Conservation (phyloP, 2,888 invertebrate genomes). For the Folsomia candida region DNA sequence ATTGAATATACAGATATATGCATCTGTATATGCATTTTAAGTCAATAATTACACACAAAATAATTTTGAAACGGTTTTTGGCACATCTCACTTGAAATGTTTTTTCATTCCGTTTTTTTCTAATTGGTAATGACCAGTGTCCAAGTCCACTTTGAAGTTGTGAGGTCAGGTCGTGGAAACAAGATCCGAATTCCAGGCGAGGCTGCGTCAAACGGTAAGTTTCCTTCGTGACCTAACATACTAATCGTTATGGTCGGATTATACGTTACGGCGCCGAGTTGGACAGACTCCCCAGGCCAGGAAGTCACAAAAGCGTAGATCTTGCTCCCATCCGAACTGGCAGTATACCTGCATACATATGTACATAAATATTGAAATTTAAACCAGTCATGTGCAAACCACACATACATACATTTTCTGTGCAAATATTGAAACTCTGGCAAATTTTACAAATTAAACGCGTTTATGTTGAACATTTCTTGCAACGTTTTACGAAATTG, state of each 20-base stretch:
- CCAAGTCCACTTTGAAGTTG: conserved; percentile 43
- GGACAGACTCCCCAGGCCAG: conserved; percentile 52
- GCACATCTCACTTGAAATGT: too few species aligned
- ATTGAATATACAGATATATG: too few species aligned
- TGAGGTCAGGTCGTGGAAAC: conserved; percentile 18
- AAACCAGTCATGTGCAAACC: too few species aligned
- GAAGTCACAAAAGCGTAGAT: conserved; percentile 54
- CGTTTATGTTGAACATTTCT: too few species aligned
- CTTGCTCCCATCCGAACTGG: conserved; percentile 35
- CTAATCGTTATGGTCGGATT: conserved; percentile 20
- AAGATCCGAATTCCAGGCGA: conserved; percentile 1
- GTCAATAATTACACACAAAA: too few species aligned
- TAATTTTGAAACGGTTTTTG: too few species aligned
- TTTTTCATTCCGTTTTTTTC: background rate
- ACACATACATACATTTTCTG: too few species aligned
- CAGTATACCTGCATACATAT: conserved; percentile 36
- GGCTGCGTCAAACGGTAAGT: conserved; percentile 1
- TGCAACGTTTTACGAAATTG: too few species aligned
- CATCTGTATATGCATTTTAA: too few species aligned
- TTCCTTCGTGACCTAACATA: conserved; percentile 19
- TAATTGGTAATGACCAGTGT: conserved; percentile 28
- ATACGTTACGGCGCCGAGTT: conserved; percentile 50
- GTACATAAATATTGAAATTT: too few species aligned
- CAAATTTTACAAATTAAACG: too few species aligned
- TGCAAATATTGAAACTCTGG: too few species aligned